Base-by-base conservation (phyloP, 2,888 invertebrate genomes). In the Spisula solida region DNA sequence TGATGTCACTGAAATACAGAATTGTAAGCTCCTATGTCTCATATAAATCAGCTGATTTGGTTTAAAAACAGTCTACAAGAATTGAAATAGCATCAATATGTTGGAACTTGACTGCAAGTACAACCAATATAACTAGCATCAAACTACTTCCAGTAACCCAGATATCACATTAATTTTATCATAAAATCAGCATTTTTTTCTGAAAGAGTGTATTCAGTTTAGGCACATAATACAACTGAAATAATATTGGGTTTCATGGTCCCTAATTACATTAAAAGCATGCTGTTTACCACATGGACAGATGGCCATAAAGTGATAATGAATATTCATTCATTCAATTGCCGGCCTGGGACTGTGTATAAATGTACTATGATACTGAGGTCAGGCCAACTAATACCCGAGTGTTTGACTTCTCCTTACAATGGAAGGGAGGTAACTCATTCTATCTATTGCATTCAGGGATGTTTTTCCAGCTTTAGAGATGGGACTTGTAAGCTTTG, bases 281-380 rank as follows among this genome's bases (percentile, higher is more conserved):
- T 66, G 60, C 25, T 66, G 60, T 25, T 66, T 66, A 25, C 60
- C 60, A n/a, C 60, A 66, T 66, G 60, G 60, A 66, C 60, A 66
- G 60, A 66, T 66, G 60, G 60, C 25, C 60, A 66, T 66, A 66
- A 25, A 66, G 60, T 25, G 60, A 66, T 66, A 66, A 66, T 66
- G 60, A 66, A 66, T 66, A 66, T 66, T 66, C 60, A 66, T 66
- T 66, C 60, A 66, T 66, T 25, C 60, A 66, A 66, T 66, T 10
- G 60, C 60, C n/a, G 60, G n/a, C 60, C 60, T n/a, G 60, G 60
- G 60, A 66, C 60, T 5, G 60, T 12, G 60, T 10, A 66, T 66
- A 25, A 66, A 66, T 25, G 60, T 25, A n/a, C 25, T 25, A 66
- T 25, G 6, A 66, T 25, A 66, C 60, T 25, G 25, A 25, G 60